A percentile compares a stretch with the other conserved stretches of the same genome.
These are phyloP conservation scores for Ameiurus melas DNA, from an alignment of 2,113 vertebrate genomes.

Conservation along the genomic window DNA sequence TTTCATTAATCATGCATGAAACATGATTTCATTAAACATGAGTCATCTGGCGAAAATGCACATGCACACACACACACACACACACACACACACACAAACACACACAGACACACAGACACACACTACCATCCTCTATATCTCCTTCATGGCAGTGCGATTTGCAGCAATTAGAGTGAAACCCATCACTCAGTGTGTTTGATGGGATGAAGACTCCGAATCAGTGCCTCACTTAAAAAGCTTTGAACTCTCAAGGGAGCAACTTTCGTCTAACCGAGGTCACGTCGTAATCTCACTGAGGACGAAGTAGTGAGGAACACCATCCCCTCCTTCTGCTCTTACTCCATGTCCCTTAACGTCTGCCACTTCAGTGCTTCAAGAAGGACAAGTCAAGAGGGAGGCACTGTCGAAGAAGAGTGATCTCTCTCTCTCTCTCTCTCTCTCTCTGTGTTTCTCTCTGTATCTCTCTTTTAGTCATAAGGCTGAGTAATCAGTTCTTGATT, in stretches of 20 bases:
- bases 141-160: constrained; percentile 50
- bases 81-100: constrained; percentile 20
- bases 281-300: constrained; percentile 48
- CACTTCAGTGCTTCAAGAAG: constrained; percentile 44
- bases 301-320: constrained; percentile 17
- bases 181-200: constrained; percentile 49
- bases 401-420: constrained; percentile 27
- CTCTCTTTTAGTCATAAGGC: constrained; percentile 36
- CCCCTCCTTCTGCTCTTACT: background rate
- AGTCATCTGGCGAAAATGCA: constrained; percentile 56
- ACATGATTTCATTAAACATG: constrained; percentile 43
- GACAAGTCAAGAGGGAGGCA: constrained; percentile 30
- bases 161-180: constrained; percentile 52
- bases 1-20: constrained; percentile 52
- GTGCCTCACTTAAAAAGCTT: constrained; percentile 58
- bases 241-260: constrained; percentile 53
- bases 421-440: constrained; percentile 5
- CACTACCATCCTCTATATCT: constrained; percentile 16
- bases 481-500: constrained; percentile 57
- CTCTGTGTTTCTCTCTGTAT: background rate
- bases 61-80: constrained; percentile 21
- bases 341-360: constrained; percentile 4
- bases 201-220: constrained; percentile 61
- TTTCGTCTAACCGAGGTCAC: constrained; percentile 49
- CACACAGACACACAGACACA: too few species aligned